Evolutionary conservation across 2,888 invertebrate species (phyloP).

Genomic region (Clusia tigrina): DNA sequence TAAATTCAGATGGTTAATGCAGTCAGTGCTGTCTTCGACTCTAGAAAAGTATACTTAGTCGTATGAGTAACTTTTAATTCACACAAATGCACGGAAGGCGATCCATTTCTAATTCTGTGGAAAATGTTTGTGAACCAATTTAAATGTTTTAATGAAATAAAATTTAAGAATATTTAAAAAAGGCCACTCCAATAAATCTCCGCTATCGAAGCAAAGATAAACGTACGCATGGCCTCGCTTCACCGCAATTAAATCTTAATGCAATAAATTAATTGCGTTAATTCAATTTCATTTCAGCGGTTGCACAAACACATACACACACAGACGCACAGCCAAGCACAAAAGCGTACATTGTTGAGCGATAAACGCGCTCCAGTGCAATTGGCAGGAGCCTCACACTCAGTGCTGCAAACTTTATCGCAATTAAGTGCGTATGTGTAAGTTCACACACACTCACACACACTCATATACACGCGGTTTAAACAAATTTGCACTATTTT

Average conservation of each 20-base stretch:
- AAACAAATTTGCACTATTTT: not conserved
- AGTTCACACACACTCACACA: not conserved
- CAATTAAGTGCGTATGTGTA: not conserved
- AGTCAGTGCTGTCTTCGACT: too few relatives aligned
- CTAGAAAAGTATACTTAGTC: too few relatives aligned
- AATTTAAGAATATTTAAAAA: too few relatives aligned
- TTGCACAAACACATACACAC: not conserved
- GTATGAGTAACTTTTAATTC: too few relatives aligned
- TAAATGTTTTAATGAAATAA: too few relatives aligned
- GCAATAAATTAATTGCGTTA: not conserved
- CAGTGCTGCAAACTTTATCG: not conserved
- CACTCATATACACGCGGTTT: not conserved
- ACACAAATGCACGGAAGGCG: not conserved
- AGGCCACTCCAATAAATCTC: not conserved
- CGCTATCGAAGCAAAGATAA: not conserved
- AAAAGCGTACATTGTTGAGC: not conserved
- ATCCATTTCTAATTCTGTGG: not conserved
- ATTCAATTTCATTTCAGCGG: not conserved
- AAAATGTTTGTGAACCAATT: too few relatives aligned
- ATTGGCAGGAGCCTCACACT: not conserved
- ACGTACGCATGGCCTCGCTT: not conserved
- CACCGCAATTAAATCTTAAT: slow-evolving; percentile 2
- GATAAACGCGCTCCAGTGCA: not conserved
- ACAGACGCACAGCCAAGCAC: not conserved
- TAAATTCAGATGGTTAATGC: too few relatives aligned